Percentiles rank a stretch among this genome's conserved stretches.
Evolutionary conservation across 2,888 invertebrate species (phyloP).

Genomic region (Tetramorium bicarinatum): DNA sequence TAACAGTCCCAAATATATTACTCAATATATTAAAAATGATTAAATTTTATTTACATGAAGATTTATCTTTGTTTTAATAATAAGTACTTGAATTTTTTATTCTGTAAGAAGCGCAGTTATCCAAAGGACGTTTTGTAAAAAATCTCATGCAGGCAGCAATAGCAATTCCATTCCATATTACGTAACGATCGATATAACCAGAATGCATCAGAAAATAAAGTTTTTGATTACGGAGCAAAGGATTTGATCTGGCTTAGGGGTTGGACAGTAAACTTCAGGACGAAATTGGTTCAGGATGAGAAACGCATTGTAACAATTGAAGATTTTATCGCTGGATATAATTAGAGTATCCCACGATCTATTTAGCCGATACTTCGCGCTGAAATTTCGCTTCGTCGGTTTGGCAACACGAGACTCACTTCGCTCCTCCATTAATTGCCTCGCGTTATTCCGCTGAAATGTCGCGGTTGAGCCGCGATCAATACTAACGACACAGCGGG

Average conservation of each 20-base stretch:
- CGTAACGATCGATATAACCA: not conserved
- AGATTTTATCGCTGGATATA: not conserved
- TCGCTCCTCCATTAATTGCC: constrained; percentile 55
- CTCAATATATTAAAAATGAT: not conserved
- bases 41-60: not conserved
- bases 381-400: constrained; percentile 31
- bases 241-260: not conserved
- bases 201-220: not conserved
- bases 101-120: not conserved
- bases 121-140: not conserved
- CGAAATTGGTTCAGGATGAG: constrained; percentile 1
- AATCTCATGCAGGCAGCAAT: not conserved
- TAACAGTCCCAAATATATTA: not conserved
- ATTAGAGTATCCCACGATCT: not conserved
- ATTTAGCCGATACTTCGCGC: constrained; percentile 18
- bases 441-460: constrained; percentile 43
- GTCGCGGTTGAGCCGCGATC: constrained; percentile 44
- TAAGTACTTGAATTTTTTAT: not conserved
- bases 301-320: constrained; percentile 2
- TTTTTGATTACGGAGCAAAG: not conserved
- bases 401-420: constrained; percentile 12
- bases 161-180: not conserved
- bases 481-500: constrained; percentile 47
- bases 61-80: not conserved
- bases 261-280: not conserved